Conservation (phyloP, 2,113 vertebrate genomes). For the Proterorhinus semilunaris region DNA sequence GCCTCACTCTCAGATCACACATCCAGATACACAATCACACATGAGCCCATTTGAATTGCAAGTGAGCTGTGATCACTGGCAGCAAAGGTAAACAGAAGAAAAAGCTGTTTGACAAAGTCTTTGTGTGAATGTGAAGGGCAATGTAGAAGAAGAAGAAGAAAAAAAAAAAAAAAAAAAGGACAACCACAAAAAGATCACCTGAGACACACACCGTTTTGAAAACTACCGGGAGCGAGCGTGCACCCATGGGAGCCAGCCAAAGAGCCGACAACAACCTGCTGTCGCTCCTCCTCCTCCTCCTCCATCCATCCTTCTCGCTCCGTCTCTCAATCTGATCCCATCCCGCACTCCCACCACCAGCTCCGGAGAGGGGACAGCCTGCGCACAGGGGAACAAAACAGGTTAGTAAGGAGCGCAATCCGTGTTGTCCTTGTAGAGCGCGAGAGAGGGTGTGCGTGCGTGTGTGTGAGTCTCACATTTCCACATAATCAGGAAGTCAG, state of each 20-base stretch:
- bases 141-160: neutral
- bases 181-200: slow-evolving; percentile 56
- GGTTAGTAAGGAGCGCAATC: slow-evolving; percentile 59
- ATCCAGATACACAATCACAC: slow-evolving; percentile 59
- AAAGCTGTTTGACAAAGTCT: slow-evolving; percentile 25
- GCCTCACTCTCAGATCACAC: slow-evolving; percentile 62
- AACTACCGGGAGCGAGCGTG: slow-evolving; percentile 28
- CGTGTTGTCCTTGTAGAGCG: slow-evolving; percentile 52
- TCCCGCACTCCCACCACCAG: slow-evolving; percentile 58
- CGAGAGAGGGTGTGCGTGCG: slow-evolving; percentile 7
- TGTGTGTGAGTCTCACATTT: slow-evolving; percentile 46
- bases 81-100: slow-evolving; percentile 51
- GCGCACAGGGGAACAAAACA: slow-evolving; percentile 38
- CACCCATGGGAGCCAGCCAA: slow-evolving; percentile 56
- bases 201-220: slow-evolving; percentile 43
- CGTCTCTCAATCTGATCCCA: slow-evolving; percentile 68
- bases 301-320: slow-evolving; percentile 54
- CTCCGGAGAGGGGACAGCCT: slow-evolving; percentile 54
- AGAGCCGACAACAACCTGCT: slow-evolving; percentile 68
- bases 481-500: slow-evolving; percentile 42
- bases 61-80: slow-evolving; percentile 53
- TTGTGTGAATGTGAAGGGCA: slow-evolving; percentile 47
- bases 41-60: slow-evolving; percentile 61
- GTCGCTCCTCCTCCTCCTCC: slow-evolving; percentile 68
- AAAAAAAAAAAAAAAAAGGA: slow-evolving; percentile 1